Base-by-base conservation (phyloP, 1,140 invertebrate species). In the Trichomalopsis sarcophagae region DNA sequence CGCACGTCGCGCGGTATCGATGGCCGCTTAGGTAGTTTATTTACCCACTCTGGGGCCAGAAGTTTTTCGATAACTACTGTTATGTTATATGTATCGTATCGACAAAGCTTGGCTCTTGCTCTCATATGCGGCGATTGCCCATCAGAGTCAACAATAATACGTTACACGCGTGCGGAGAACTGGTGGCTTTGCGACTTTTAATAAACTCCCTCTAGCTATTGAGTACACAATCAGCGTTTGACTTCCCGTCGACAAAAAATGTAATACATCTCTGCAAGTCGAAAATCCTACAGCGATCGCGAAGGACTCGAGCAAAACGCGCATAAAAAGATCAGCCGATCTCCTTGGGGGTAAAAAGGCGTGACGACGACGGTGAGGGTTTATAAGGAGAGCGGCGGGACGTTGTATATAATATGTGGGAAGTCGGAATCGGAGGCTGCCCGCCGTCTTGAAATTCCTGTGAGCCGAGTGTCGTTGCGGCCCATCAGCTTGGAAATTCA, bases 401-500 rank as follows among this genome's bases (percentile, higher is more conserved):
- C 40, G 68, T 50, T 84, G 40, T 27, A 40, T 40, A 40, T 40
- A n/a, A 40, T 21, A 66, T 40, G 71, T 11, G 33, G 9, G 74
- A 17, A 50, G 14, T 17, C 76, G n/a, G 47, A 74, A 85, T 87
- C 80, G 82, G 84, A 87, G 87, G 84, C 6, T 87, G 80, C 82
- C 85, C 80, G 76, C 80, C 83, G 85, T 81, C 84, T 85, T 81
- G 78, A 85, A 86, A 87, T 89, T 89, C 84, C 86, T 85, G 47
- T 66, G 50, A 66, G 50, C 85, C 62, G 76, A 79, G 66, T 78
- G 84, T 76, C 27, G 40, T 78, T 75, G 83, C 66, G 83, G 79
- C 10, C 47, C 66, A 66, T 76, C 84, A 77, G 76, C 73, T 68
- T 44, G 69, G 77, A 80, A 84, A 84, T 79, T 82, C 55, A 81